Evolutionary conservation across 1,140 invertebrate species (phyloP).

Genomic region (Polypedilum vanderplanki): DNA sequence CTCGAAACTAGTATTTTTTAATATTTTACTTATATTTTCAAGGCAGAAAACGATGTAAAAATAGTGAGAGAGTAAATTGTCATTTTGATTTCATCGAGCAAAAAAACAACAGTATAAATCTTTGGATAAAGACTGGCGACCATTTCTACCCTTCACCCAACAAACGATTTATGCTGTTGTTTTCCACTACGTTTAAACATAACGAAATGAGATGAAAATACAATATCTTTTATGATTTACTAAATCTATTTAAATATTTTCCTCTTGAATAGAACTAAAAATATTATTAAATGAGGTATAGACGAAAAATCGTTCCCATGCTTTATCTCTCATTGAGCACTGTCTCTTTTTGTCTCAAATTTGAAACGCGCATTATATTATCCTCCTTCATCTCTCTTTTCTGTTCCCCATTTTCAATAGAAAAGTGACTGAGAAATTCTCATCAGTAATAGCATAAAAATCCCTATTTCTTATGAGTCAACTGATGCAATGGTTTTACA

Average conservation of each 20-base stretch:
- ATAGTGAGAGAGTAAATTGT: neutral
- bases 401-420: neutral
- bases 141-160: neutral
- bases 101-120: slow-evolving; percentile 1
- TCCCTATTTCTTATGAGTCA: neutral
- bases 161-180: slow-evolving; percentile 13
- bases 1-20: neutral
- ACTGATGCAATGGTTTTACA: slow-evolving; percentile 2
- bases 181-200: slow-evolving; percentile 4
- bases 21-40: neutral
- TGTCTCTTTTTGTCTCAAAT: neutral
- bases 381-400: neutral
- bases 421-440: neutral
- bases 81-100: neutral
- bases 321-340: neutral
- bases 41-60: neutral
- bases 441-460: neutral
- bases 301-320: neutral
- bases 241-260: slow-evolving; percentile 20
- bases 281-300: slow-evolving; percentile 6
- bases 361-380: neutral
- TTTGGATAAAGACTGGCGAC: neutral
- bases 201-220: neutral
- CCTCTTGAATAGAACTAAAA: neutral
- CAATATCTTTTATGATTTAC: neutral